Conservation (phyloP, 2,113 vertebrate genomes). For the Astatoreochromis straeleni region DNA sequence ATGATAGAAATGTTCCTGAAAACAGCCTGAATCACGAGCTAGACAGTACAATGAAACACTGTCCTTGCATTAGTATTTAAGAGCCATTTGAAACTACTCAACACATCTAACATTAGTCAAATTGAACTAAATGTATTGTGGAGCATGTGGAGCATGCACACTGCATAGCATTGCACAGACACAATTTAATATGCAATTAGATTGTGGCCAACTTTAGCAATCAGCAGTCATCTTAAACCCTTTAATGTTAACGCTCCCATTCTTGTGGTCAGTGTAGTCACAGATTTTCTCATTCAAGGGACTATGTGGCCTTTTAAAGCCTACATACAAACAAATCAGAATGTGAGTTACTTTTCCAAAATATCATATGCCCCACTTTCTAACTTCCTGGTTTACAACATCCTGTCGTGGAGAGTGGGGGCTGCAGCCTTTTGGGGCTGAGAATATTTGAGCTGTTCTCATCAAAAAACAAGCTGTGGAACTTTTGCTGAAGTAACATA, state of each 20-base stretch:
- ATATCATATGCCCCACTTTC: not conserved
- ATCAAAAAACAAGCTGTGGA: not conserved
- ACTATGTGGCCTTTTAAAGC: not conserved
- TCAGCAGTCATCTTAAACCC: not conserved
- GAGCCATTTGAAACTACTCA: not conserved
- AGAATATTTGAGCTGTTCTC: not conserved
- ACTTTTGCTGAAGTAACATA: not conserved
- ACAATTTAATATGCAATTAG: not conserved
- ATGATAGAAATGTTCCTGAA: not conserved
- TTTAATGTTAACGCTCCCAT: not conserved
- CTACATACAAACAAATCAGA: not conserved
- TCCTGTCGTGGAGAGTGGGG: not conserved
- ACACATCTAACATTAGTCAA: not conserved
- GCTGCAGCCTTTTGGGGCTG: not conserved
- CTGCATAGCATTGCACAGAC: not conserved
- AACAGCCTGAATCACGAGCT: not conserved
- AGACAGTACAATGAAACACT: not conserved
- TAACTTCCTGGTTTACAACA: not conserved
- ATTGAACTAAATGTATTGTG: not conserved
- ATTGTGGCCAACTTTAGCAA: not conserved
- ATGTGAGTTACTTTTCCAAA: not conserved
- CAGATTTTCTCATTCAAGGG: not conserved
- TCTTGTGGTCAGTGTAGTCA: not conserved
- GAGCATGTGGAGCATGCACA: not conserved
- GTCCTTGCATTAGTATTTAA: not conserved